Evolutionary conservation across 1,140 invertebrate species (phyloP), one percentile per base, ranked within the genome.

Genomic region (Atta texana): DNA sequence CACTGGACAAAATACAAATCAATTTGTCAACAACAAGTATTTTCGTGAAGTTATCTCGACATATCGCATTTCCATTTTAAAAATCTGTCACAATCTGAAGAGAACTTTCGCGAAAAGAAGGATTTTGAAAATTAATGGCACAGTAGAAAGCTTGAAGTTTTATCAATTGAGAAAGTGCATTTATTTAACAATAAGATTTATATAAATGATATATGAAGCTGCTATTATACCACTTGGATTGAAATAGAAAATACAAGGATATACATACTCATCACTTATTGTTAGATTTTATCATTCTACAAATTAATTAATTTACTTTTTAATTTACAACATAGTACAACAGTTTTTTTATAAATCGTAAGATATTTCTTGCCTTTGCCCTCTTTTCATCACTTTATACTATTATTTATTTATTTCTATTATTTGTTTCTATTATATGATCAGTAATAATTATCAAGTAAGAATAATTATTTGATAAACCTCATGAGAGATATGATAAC

Each of bases 1-100:
- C 44, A 51, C n/a, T 51, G 55, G 57, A 53, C 69, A 34, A 84
- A 75, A 74, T 59, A 74, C 34, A 82, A 74, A 84, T 84, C 80
- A 75, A 61, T 34, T 75, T 49, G 80, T 75, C 69, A 24, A 75
- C 59, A 84, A 84, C 80, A 84, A 84, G 39, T 74, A 84, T 61
- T 16, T 75, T 61, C 2, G 51, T 39, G 8, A 44, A 49, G 14
- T 63, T 49, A 5, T 39, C 21, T 34, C 7, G 39, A 61, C 39
- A 34, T 49, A 61, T 72, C 6, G 44, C 24, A 28, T 3, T 3
- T 34, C 18, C 2, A 21, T n/a, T 44, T 44, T 24, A 55, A n/a
- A 24, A 34, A 68, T 53, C 12, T 10, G 6, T 1, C 28, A 18
- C 28, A 4, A 39, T 1, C 3, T 31, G n/a, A 69, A 71, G 49